Conservation (phyloP, 2,888 invertebrate genomes). For the Fragum whitleyi region DNA sequence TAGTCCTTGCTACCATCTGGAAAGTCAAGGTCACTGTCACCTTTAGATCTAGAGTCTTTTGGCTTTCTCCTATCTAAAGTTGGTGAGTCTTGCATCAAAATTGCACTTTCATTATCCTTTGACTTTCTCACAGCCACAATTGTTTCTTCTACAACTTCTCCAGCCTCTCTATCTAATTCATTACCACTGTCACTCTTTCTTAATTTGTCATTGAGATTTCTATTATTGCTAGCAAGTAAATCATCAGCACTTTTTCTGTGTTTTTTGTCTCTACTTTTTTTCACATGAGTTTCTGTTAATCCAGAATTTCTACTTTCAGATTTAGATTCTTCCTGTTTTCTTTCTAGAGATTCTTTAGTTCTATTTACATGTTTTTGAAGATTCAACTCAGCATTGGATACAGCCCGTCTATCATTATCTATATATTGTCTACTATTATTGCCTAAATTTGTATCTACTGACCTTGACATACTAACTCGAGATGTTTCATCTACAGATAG, state of each 20-base stretch:
- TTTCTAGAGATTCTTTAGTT: conserved; percentile 53
- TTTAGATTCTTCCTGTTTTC: conserved; percentile 29
- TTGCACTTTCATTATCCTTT: conserved; percentile 23
- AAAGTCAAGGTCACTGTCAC: background rate
- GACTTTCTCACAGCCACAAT: background rate
- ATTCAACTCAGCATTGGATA: conserved; percentile 38
- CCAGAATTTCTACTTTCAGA: conserved; percentile 9
- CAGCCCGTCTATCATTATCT: conserved; percentile 24
- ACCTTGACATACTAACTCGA: conserved; percentile 35
- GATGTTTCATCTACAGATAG: conserved; percentile 17
- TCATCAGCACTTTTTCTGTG: conserved; percentile 44
- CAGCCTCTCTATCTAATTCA: background rate
- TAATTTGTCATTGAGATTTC: conserved; percentile 24
- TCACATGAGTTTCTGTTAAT: conserved; percentile 6
- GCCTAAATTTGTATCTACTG: conserved; percentile 42
- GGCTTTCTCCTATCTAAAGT: conserved; percentile 1
- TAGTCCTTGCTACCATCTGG: conserved; percentile 1
- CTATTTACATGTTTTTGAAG: conserved; percentile 50
- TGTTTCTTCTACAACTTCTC: conserved; percentile 6
- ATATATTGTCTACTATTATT: conserved; percentile 6
- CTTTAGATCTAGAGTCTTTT: background rate
- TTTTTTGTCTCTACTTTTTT: conserved; percentile 10
- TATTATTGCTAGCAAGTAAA: conserved; percentile 7
- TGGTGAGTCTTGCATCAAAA: conserved; percentile 16
- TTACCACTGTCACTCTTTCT: conserved; percentile 20